Conservation (phyloP, 2,888 invertebrate species). For the Crocallis elinguaria region DNA sequence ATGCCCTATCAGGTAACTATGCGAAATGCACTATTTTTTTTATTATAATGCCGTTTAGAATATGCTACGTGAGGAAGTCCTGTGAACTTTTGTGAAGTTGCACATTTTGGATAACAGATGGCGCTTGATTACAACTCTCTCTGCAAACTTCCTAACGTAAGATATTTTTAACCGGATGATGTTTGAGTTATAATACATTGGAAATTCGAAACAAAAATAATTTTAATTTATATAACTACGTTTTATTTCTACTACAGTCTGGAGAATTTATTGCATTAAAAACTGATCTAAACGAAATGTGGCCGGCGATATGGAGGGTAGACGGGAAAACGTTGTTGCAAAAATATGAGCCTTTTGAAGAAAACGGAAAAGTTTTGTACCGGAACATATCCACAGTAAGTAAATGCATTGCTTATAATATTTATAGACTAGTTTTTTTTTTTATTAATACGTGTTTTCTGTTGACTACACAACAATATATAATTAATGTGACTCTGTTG, state of each 20-base stretch:
- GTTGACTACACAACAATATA: too few relatives aligned
- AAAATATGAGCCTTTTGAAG: slow-evolving; percentile 93
- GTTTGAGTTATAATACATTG: not conserved
- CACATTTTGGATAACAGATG: not conserved
- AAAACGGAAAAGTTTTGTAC: slow-evolving; percentile 92
- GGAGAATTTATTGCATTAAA: slow-evolving; percentile 96
- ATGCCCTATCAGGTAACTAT: slow-evolving; percentile 86
- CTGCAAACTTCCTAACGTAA: too few relatives aligned
- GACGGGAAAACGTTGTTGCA: slow-evolving; percentile 93
- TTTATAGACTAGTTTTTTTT: too few relatives aligned
- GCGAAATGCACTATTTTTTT: not conserved
- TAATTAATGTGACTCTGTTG: too few relatives aligned
- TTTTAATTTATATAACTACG: not conserved
- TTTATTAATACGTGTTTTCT: too few relatives aligned
- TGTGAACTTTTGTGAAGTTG: not conserved
- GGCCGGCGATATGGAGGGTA: slow-evolving; percentile 96
- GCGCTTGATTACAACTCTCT: not conserved
- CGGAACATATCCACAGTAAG: slow-evolving; percentile 94
- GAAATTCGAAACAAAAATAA: not conserved
- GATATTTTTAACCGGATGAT: too few relatives aligned
- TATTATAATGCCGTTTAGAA: too few relatives aligned
- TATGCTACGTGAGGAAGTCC: too few relatives aligned
- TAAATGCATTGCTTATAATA: too few relatives aligned
- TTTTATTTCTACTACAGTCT: slow-evolving; percentile 84
- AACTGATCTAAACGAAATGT: slow-evolving; percentile 91